Evolutionary conservation across 2,888 invertebrate species (phyloP).

Genomic region (Polydrusus pterygomalis): DNA sequence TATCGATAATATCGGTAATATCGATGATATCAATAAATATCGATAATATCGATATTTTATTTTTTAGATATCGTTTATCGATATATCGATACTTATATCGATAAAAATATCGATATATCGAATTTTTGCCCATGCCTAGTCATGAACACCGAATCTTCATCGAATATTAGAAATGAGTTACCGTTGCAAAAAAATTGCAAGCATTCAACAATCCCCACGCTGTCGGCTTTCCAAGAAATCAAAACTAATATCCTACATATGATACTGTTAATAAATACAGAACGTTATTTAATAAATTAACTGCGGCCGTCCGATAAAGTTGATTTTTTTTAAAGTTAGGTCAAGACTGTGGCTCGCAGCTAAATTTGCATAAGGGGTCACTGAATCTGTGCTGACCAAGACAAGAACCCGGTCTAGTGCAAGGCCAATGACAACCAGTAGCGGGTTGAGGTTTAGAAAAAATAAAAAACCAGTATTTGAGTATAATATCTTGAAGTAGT

Average conservation of each 20-base stretch:
- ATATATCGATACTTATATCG: too few relatives aligned
- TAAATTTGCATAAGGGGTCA: constrained; percentile 43
- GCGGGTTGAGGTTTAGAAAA: constrained; percentile 9
- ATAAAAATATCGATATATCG: too few relatives aligned
- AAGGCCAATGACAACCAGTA: constrained; percentile 41
- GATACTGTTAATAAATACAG: constrained; percentile 39
- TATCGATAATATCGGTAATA: too few relatives aligned
- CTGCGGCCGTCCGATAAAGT: constrained; percentile 24
- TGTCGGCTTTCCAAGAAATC: constrained; percentile 14
- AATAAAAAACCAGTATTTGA: neutral
- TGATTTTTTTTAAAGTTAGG: constrained; percentile 31
- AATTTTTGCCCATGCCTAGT: too few relatives aligned
- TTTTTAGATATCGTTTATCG: too few relatives aligned
- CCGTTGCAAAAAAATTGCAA: neutral
- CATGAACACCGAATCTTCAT: neutral
- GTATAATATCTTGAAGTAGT: too few relatives aligned
- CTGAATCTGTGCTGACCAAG: constrained; percentile 22
- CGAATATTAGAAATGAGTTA: neutral
- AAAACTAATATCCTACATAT: constrained; percentile 19
- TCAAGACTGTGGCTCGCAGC: constrained; percentile 21
- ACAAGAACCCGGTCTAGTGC: constrained; percentile 39
- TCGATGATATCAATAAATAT: too few relatives aligned
- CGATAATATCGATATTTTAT: too few relatives aligned
- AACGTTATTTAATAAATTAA: constrained; percentile 36
- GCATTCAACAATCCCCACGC: neutral